Evolutionary conservation across 2,113 vertebrate species (phyloP), one percentile per base, ranked within the genome.

Genomic region (Dermatemys mawii): DNA sequence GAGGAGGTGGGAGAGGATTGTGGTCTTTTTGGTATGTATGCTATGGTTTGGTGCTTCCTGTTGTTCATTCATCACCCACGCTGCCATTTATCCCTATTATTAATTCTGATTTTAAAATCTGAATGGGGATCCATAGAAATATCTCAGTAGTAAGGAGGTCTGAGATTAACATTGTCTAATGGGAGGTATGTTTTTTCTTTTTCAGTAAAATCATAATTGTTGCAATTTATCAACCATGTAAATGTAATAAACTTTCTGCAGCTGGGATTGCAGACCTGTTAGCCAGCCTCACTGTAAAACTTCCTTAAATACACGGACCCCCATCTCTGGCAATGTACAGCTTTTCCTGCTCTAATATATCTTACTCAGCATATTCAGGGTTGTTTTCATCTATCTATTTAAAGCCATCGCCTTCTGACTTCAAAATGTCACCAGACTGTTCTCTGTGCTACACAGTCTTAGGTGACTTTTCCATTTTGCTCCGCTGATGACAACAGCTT

Each of bases 41-140:
- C 22, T 54, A 0, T 6, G 13, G n/a, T 83, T 24, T 49, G n/a
- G 22, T 57, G 46, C 41, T 88, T 93, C 78, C 44, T 26, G 67
- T 84, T 85, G 48, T 26, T 86, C 1, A 0, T n/a, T 44, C n/a
- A 44, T 44, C 38, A 44, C 22, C 22, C 6, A 82, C 87, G 17
- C 24, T 97, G 76, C 29, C 6, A 1, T 82, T 92, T 81, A 41
- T 80, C 82, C 29, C 83, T 78, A 87, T 49, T 50, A 49, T 22
- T 73, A 50, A 35, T 13, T 46, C 35, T 38, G 35, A 13, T 53
- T 81, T 53, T 1, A 2, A 83, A 89, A 85, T 17, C 41, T 63
- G 53, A 57, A 50, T 51, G 60, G 49, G 13, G 8, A 1, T 53
- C 11, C 57, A 29, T 41, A 26, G 67, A 86, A 85, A 78, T 35